Evolutionary conservation across 2,797 vertebrate species (phyloP), one percentile per base, ranked within the genome.

Genomic region (Nannoperca obscura): DNA sequence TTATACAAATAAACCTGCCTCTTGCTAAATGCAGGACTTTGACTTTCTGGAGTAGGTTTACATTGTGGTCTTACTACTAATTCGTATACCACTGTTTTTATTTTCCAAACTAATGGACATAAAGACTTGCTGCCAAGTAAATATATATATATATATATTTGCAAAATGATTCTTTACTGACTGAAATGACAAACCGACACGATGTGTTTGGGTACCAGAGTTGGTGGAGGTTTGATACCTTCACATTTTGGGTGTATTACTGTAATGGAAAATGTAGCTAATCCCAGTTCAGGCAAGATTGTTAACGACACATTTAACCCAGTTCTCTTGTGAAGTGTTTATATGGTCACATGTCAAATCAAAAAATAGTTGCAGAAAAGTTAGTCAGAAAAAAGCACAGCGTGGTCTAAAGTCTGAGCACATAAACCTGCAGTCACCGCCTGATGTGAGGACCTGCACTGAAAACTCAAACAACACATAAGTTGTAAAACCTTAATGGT

Each of bases 221-320:
- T 1, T 47, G 49, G 8, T 32, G 49, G 42, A 60, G 55, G 34
- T 61, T 65, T 63, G 46, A 34, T 36, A 30, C 27, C 14, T 60
- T 57, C 20, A 50, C 0, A 7, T 7, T 46, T 27, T 65, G 38
- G 12, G 13, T 64, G 27, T 22, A 32, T 74, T 24, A 49, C 53
- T 61, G 63, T 27, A 53, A 78, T 72, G 82, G 74, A 82, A 84
- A 71, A 71, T 47, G 59, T 5, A 50, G 46, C 71, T 82, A 61
- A 85, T 84, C 62, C 59, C 8, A 3, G 13, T 49, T 52, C 49
- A 71, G 54, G 76, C 44, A 10, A 3, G 53, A 49, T 2, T 9
- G 27, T 74, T 62, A 54, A 75, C 20, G 12, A 38, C 32, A 71
- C 53, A 68, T 77, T 71, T 50, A 64, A 64, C 58, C 53, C 50